Conservation (phyloP, 2,888 invertebrate genomes). For the Idaea biselata region DNA sequence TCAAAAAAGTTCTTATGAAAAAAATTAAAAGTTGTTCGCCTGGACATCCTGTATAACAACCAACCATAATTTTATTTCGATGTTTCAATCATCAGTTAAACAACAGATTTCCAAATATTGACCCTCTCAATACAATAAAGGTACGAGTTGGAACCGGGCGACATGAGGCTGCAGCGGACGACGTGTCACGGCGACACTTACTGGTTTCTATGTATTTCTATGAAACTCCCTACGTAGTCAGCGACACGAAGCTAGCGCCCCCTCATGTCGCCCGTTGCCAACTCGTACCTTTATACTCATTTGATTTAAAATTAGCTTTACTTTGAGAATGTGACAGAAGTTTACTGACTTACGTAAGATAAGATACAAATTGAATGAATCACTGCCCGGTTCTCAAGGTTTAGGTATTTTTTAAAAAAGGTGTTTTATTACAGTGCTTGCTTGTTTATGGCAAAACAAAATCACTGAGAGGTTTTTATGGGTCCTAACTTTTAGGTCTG, state of each 20-base stretch:
- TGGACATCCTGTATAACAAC: not conserved
- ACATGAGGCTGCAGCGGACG: too few relatives aligned
- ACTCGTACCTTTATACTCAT: too few relatives aligned
- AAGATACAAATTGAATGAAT: slow-evolving; percentile 9
- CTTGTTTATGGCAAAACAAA: slow-evolving; percentile 20
- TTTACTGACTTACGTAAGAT: not conserved
- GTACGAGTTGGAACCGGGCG: too few relatives aligned
- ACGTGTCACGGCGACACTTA: too few relatives aligned
- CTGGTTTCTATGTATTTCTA: too few relatives aligned
- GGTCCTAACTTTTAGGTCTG: slow-evolving; percentile 13
- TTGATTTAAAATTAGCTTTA: not conserved
- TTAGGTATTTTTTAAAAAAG: slow-evolving; percentile 19
- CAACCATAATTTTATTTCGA: not conserved
- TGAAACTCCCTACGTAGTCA: too few relatives aligned
- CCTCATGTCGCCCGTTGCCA: too few relatives aligned
- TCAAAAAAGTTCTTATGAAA: too few relatives aligned
- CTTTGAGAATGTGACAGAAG: slow-evolving; percentile 1
- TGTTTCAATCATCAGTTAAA: not conserved
- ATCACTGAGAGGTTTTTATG: slow-evolving; percentile 11
- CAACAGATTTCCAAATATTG: not conserved
- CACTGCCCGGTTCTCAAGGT: slow-evolving; percentile 21
- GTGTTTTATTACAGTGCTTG: slow-evolving; percentile 12
- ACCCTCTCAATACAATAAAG: not conserved
- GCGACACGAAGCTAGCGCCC: too few relatives aligned
- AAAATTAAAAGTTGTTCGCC: too few relatives aligned